These are phyloP conservation scores for Entomobrya proxima DNA, from an alignment of 2,888 invertebrate genomes.

Conservation along the genomic window DNA sequence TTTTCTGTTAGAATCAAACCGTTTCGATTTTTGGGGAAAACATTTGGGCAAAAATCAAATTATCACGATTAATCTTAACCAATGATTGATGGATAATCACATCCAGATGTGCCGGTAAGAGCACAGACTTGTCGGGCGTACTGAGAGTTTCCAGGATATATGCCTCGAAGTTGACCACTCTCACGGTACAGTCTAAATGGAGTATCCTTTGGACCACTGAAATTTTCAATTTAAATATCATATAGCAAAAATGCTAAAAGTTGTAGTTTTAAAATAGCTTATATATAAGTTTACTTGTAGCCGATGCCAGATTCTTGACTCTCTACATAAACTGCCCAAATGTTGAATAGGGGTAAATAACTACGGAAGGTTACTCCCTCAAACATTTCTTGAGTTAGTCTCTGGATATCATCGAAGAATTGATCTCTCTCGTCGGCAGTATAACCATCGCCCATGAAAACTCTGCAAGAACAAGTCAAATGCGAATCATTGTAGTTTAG, in stretches of 20 bases:
- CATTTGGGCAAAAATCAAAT: too few relatives aligned
- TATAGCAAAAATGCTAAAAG: too few relatives aligned
- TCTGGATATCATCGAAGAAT: slow-evolving; percentile 68
- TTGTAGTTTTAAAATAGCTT: too few relatives aligned
- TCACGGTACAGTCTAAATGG: slow-evolving; percentile 69
- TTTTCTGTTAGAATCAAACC: too few relatives aligned
- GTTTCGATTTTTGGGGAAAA: too few relatives aligned
- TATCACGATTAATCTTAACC: too few relatives aligned
- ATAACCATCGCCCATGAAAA: slow-evolving; percentile 75
- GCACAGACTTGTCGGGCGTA: slow-evolving; percentile 69
- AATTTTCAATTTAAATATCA: too few relatives aligned
- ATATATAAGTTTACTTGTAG: too few relatives aligned
- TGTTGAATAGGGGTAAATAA: slow-evolving; percentile 73
- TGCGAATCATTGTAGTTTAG: too few relatives aligned
- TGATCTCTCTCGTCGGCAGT: slow-evolving; percentile 51
- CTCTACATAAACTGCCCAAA: slow-evolving; percentile 72
- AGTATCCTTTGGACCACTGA: slow-evolving; percentile 70
- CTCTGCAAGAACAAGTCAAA: too few relatives aligned
- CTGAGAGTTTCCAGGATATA: slow-evolving; percentile 69
- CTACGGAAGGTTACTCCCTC: slow-evolving; percentile 69
- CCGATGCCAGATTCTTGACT: slow-evolving; percentile 73
- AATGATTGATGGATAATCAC: slow-evolving; percentile 72
- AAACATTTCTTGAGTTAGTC: slow-evolving; percentile 72
- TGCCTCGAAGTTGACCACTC: slow-evolving; percentile 70
- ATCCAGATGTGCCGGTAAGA: slow-evolving; percentile 70